These are phyloP conservation scores for Leptopilina syphax DNA, from an alignment of 2,888 invertebrate species.

Conservation along the genomic window DNA sequence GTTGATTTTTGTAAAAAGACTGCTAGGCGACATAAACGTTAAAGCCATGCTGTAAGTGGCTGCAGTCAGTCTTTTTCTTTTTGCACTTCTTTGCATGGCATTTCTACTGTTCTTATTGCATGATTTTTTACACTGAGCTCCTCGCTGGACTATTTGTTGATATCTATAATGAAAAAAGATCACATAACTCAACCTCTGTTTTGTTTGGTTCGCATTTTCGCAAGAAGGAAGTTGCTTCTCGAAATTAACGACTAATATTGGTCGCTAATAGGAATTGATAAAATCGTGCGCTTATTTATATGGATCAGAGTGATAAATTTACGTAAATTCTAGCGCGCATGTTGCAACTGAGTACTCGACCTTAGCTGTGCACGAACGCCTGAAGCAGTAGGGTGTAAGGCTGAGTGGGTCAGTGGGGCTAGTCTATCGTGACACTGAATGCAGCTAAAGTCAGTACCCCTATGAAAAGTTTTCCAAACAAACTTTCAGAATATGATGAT, in stretches of 20 bases:
- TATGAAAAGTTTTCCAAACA: neutral
- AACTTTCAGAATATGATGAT: neutral
- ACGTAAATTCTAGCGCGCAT: neutral
- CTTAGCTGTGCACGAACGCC: slow-evolving; percentile 59
- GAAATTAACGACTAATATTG: neutral
- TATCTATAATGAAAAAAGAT: slow-evolving; percentile 17
- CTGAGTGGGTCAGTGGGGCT: slow-evolving; percentile 71
- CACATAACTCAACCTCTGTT: neutral
- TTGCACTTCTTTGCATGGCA: slow-evolving; percentile 15
- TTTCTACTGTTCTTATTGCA: neutral
- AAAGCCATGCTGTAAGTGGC: slow-evolving; percentile 30
- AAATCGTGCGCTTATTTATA: neutral
- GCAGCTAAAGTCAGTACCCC: slow-evolving; percentile 13
- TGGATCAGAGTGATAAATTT: neutral
- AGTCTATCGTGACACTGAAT: slow-evolving; percentile 57
- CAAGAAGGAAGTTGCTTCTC: neutral
- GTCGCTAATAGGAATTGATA: neutral
- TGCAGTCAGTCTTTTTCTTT: slow-evolving; percentile 42
- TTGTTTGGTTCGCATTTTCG: neutral
- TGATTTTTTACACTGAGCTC: slow-evolving; percentile 2
- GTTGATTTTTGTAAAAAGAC: slow-evolving; percentile 26
- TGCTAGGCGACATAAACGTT: slow-evolving; percentile 30
- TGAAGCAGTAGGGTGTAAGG: slow-evolving; percentile 62
- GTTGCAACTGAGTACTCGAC: slow-evolving; percentile 56
- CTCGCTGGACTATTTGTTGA: neutral